A percentile compares a stretch with the other conserved stretches of the same genome.
Evolutionary conservation across 2,113 vertebrate genomes (phyloP).

Genomic region (Isichthys henryi): DNA sequence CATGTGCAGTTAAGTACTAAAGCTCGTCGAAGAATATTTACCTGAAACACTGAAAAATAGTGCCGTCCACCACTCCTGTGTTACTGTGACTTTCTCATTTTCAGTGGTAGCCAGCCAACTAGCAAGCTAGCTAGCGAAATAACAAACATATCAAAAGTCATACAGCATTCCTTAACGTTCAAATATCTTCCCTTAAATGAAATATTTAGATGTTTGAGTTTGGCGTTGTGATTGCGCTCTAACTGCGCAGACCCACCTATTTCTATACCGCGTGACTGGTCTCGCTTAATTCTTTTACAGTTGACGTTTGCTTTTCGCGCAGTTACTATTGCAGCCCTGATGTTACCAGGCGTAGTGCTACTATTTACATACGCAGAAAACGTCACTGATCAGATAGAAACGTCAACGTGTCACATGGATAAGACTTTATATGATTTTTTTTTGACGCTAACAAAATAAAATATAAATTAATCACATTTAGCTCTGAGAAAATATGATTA

Average conservation of each 20-base stretch:
- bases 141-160: conserved; percentile 50
- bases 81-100: background rate
- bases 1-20: background rate
- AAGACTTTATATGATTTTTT: background rate
- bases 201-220: background rate
- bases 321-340: background rate
- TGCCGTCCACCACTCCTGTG: background rate
- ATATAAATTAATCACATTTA: background rate
- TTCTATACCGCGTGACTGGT: background rate
- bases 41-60: conserved; percentile 1
- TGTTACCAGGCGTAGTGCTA: background rate
- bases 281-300: background rate
- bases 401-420: background rate
- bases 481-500: background rate
- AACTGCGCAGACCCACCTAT: conserved; percentile 11
- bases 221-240: background rate
- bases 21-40: background rate
- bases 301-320: background rate
- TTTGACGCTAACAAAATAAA: background rate
- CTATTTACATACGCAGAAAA: background rate
- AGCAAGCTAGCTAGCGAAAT: conserved; percentile 23
- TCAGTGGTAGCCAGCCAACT: conserved; percentile 15
- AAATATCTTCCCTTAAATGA: conserved; percentile 44
- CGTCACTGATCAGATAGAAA: background rate
- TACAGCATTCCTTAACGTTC: conserved; percentile 25